phyloP scores from a whole-genome alignment of 1,140 invertebrate species.

The Cyclina sinensis region DNA sequence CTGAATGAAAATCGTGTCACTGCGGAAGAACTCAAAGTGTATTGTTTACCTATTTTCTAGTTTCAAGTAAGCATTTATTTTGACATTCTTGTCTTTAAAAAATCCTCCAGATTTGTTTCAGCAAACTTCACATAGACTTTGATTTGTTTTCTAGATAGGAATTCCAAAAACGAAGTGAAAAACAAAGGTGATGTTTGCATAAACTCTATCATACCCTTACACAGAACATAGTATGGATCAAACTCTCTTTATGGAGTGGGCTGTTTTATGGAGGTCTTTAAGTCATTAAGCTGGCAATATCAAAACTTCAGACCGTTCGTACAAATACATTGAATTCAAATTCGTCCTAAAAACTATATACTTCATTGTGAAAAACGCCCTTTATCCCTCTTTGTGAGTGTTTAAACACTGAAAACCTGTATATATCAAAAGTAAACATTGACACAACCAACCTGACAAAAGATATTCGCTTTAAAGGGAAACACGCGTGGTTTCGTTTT shows the following conservation, averaged over 20 bases:
- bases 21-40: too few relatives aligned
- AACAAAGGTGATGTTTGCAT: background rate
- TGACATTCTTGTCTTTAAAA: too few relatives aligned
- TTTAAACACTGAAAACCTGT: background rate
- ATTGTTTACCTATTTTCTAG: too few relatives aligned
- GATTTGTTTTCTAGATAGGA: background rate
- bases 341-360: slow-evolving; percentile 13
- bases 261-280: background rate
- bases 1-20: too few relatives aligned
- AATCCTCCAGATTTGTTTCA: too few relatives aligned
- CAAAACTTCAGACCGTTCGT: background rate
- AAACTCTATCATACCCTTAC: background rate
- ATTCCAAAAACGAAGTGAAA: background rate
- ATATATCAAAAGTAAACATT: slow-evolving; percentile 7
- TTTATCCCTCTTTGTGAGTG: background rate
- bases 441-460: background rate
- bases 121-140: too few relatives aligned
- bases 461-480: background rate
- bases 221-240: background rate
- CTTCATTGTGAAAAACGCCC: background rate
- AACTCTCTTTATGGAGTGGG: background rate
- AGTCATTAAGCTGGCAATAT: background rate
- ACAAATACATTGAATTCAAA: slow-evolving; percentile 10
- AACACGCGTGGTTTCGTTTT: too few relatives aligned
- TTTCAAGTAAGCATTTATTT: too few relatives aligned